Base-by-base conservation (phyloP, 2,113 vertebrate genomes). In the Cebidichthys violaceus region DNA sequence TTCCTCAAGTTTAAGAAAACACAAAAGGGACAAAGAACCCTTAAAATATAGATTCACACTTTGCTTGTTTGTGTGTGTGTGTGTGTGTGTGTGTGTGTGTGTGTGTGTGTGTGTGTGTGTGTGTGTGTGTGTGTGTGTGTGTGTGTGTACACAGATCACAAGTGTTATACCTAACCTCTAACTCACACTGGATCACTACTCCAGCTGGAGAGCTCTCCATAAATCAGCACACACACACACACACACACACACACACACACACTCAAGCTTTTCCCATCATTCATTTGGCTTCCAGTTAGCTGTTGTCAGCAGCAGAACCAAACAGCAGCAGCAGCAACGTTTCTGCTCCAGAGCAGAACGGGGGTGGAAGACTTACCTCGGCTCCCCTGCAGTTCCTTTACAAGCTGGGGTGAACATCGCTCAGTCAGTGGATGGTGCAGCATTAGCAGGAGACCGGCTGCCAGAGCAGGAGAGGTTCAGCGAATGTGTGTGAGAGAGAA, bases 361-460 rank as follows among this genome's bases (percentile, higher is more conserved):
- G 43, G 60, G 13, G 61, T 39, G 70, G 65, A 77, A 77, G 55
- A 72, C 87, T 90, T 89, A 94, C 93, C 93, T 93, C 33, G 90
- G 55, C 77, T 94, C 92, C 71, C 84, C 90, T 81, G 90, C 61
- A 33, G 91, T 82, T 79, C 81, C 91, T 85, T 90, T 94, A 62
- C 82, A 88, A 85, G 86, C 88, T 75, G 92, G 93, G 75, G 67
- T 88, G 89, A 94, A 94, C 93, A 94, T 94, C 89, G 90, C 74
- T 50, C 76, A 75, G 83, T 37, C 79, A 82, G 82, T 78, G 76
- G 81, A 89, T 20, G 76, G 83, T 81, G 90, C 88, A 85, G 90
- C 90, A 92, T 92, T 55, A 82, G 86, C 90, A 88, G 83, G n/a
- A 64, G 84, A 86, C 65, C 83, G 75, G 86, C 83, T 75, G 75